phyloP scores from a whole-genome alignment of 92 coral and sea anemone species.

The Epizoanthus ramosus region DNA sequence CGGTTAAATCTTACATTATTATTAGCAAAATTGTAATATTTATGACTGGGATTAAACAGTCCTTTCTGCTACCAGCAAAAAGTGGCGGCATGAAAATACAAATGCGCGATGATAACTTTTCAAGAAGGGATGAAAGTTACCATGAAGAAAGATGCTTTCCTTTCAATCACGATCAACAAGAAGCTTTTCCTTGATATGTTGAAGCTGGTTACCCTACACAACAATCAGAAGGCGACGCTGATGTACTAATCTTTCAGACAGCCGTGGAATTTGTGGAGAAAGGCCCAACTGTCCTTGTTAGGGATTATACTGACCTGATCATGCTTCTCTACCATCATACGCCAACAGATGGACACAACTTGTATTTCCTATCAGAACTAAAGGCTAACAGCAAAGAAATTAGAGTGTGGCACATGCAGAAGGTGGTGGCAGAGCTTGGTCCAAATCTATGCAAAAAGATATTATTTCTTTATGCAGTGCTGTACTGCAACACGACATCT shows the following conservation, averaged over 20 bases:
- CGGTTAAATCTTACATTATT: too few species aligned
- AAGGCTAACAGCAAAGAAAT: constrained; percentile 9
- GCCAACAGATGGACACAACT: constrained; percentile 31
- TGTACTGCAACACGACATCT: constrained; percentile 34
- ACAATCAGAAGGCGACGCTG: constrained; percentile 33
- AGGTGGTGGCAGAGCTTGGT: too few species aligned
- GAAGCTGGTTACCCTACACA: constrained; percentile 25
- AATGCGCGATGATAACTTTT: constrained; percentile 35
- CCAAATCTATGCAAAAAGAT: constrained; percentile 11
- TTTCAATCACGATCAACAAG: constrained; percentile 35
- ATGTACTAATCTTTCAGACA: constrained; percentile 38
- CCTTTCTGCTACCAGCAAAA: too few species aligned
- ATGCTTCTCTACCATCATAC: constrained; percentile 34
- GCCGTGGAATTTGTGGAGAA: constrained; percentile 12
- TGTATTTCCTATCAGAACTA: constrained; percentile 23
- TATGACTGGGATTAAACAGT: too few species aligned
- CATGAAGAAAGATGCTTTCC: constrained; percentile 44
- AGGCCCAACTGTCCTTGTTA: constrained; percentile 21
- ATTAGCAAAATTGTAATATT: too few species aligned
- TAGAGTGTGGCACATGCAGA: constrained; percentile 37
- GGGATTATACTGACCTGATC: constrained; percentile 38
- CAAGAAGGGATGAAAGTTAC: constrained; percentile 36
- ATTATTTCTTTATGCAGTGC: constrained; percentile 31
- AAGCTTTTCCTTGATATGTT: constrained; percentile 26
- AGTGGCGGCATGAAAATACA: too few species aligned